A percentile compares a stretch with the other conserved stretches of the same genome.
Conservation (phyloP, 2,797 vertebrate genomes). For the Eospalax fontanierii region DNA sequence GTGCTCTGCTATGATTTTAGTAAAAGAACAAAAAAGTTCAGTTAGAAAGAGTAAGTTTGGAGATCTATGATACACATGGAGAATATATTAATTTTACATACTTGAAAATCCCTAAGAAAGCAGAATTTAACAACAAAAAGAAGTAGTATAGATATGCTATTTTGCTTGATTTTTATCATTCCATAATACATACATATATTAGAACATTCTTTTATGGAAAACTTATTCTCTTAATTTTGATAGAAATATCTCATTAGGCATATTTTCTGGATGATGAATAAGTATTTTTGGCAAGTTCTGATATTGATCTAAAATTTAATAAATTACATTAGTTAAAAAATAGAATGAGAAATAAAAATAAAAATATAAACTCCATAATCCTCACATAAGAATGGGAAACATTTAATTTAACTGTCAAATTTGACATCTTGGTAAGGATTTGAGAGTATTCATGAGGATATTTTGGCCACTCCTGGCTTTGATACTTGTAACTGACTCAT, state of each 20-base stretch:
- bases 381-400: slow-evolving; percentile 34
- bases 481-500: neutral
- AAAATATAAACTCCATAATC: slow-evolving; percentile 27
- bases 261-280: neutral
- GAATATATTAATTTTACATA: neutral
- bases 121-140: neutral
- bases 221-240: slow-evolving; percentile 39
- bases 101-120: neutral
- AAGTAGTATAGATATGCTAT: neutral
- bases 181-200: neutral
- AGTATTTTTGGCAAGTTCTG: slow-evolving; percentile 46
- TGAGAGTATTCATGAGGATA: neutral
- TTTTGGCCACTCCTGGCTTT: neutral
- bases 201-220: slow-evolving; percentile 1
- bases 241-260: neutral
- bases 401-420: slow-evolving; percentile 25
- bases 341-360: neutral
- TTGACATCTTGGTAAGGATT: neutral
- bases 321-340: neutral
- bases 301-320: neutral
- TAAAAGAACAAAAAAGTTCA: neutral
- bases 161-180: neutral
- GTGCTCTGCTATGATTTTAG: neutral
- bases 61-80: neutral
- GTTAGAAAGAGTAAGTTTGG: neutral